Conservation (phyloP, 92 coral and sea anemone species). For the Epizoanthus scotinus region DNA sequence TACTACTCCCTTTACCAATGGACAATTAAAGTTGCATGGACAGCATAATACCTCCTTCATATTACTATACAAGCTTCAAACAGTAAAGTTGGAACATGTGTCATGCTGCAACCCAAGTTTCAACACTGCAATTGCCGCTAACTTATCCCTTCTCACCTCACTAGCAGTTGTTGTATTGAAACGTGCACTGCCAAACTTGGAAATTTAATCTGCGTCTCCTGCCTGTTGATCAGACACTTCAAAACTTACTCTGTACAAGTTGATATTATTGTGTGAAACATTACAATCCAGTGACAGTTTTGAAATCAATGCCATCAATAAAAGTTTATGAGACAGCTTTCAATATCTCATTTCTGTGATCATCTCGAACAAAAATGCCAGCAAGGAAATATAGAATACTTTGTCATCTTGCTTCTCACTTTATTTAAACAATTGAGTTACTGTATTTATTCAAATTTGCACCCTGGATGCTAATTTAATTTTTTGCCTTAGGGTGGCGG, state of each 20-base stretch:
- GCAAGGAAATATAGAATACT: no score
- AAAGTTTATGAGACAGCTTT: no score
- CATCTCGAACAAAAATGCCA: no score
- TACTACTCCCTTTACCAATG: neutral
- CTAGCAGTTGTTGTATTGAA: neutral
- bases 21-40: neutral
- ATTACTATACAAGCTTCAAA: neutral
- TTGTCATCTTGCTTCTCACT: no score
- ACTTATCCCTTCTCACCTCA: neutral
- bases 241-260: conserved; percentile 2
- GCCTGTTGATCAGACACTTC: conserved; percentile 4
- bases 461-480: no score
- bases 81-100: conserved; percentile 1
- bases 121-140: neutral
- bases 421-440: no score
- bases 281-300: no score
- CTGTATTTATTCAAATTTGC: no score
- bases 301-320: no score
- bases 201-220: neutral
- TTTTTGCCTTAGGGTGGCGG: no score
- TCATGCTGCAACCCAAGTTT: neutral
- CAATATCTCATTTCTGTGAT: no score
- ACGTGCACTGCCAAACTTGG: conserved; percentile 1
- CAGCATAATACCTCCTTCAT: conserved; percentile 1
- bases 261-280: no score